Base-by-base conservation (phyloP, 2,888 invertebrate species). In the Cheilosia vernalis region DNA sequence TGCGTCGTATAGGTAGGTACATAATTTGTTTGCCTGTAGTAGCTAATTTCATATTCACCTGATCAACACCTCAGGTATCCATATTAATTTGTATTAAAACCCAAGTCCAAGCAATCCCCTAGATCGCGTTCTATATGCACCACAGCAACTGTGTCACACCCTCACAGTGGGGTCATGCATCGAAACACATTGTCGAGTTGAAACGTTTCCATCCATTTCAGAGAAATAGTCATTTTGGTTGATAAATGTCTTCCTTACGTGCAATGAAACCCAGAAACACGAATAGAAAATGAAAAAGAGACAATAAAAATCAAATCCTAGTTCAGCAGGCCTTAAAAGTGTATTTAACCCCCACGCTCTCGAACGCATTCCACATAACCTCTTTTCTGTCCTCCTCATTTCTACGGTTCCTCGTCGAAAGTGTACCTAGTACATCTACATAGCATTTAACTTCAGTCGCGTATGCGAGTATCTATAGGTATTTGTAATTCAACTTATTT, bases 241-340 rank as follows among this genome's bases (percentile, higher is more conserved):
- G 85, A 85, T 72, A 85, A 81, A 85, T 85, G 81, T 76, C 72
- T 85, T 85, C 77, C 85, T 85, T 73, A 85, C 85, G 85, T 85
- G 81, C 81, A 77, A 47, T 66, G 81, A 77, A 85, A 77, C 30
- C 27, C 55, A 37, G 60, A 66, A 73, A 60, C 66, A 79, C 47
- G 51, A 80, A 67, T 37, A 42, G 67, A 40, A 33, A 55, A 58
- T 15, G 17, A 40, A 53, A 9, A 5, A 56, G 4, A 44, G 27
- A 77, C 13, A 37, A 37, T 37, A 37, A 64, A 58, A 49, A 72
- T 56, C 63, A 79, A 83, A 73, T 79, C 83, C 83, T 83, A 83
- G 73, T 63, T 63, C 27, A 17, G 13, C 37, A 4, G 42, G 72
- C 67, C 61, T 61, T 67, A 55, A 82, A 72, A 78, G 49, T 63